Percentiles rank a stretch among this genome's conserved stretches.
phyloP scores from a whole-genome alignment of 2,113 vertebrate species.

The Amazona vittata region DNA sequence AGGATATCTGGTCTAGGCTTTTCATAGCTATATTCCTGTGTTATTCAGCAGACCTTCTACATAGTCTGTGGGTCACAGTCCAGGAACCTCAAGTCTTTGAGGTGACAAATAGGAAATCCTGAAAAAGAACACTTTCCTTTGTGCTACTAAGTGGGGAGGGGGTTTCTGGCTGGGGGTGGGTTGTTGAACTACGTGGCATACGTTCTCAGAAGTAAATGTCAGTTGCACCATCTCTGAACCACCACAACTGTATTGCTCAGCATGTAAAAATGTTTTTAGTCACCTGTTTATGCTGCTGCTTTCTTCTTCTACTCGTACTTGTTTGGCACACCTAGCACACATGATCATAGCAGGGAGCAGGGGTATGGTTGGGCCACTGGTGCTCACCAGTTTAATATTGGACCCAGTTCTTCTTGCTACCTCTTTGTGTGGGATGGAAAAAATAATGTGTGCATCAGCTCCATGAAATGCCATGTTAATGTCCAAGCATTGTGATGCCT shows the following conservation, averaged over 20 bases:
- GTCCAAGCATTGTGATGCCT: background rate
- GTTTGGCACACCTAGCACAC: background rate
- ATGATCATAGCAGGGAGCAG: background rate
- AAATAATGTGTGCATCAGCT: background rate
- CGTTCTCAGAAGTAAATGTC: rapidly evolving
- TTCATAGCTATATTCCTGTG: background rate
- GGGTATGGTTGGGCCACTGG: background rate
- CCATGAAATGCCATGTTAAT: background rate
- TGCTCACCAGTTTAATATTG: background rate
- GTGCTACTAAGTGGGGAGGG: background rate
- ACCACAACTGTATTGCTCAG: background rate
- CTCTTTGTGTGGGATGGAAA: background rate
- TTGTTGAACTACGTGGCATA: background rate
- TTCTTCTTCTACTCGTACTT: background rate
- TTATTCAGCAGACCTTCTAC: background rate
- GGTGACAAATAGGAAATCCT: background rate
- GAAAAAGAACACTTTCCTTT: background rate
- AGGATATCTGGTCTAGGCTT: background rate
- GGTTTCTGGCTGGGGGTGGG: background rate
- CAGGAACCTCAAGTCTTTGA: background rate
- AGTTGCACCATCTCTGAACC: background rate
- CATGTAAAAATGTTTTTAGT: background rate
- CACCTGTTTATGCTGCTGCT: background rate
- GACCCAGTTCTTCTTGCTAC: background rate
- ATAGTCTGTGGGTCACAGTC: background rate